These are phyloP conservation scores for Verasper variegatus DNA, from an alignment of 2,113 vertebrate species.

Conservation along the genomic window DNA sequence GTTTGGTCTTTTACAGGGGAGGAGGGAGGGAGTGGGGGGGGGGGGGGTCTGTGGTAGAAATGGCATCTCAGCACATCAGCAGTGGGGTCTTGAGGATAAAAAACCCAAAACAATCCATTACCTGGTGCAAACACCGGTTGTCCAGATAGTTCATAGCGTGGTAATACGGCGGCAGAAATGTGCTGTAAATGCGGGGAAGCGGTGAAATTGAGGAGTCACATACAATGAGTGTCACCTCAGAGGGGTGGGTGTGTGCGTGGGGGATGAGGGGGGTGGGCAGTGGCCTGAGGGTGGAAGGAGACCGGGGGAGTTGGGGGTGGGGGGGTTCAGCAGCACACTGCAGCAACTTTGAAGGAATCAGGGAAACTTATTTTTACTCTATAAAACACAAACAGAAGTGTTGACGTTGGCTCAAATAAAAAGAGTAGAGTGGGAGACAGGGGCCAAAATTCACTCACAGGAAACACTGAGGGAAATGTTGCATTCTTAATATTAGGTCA, in stretches of 20 bases:
- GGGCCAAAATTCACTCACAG: neutral
- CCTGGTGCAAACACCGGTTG: slow-evolving; percentile 73
- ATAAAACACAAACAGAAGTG: neutral
- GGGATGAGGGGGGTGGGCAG: slow-evolving; percentile 31
- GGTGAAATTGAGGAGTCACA: slow-evolving; percentile 85
- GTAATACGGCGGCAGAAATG: slow-evolving; percentile 78
- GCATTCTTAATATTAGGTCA: too few species aligned
- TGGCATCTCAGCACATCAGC: slow-evolving; percentile 66
- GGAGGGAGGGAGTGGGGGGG: slow-evolving; percentile 17
- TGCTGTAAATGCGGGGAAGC: slow-evolving; percentile 83
- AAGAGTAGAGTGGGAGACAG: neutral
- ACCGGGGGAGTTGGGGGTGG: neutral
- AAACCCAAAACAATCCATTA: slow-evolving; percentile 79
- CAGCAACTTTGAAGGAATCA: slow-evolving; percentile 47
- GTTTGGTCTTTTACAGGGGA: slow-evolving; percentile 53
- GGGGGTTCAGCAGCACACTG: slow-evolving; percentile 43
- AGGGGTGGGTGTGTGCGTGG: neutral
- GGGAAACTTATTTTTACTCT: neutral
- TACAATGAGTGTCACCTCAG: slow-evolving; percentile 79
- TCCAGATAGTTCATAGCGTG: slow-evolving; percentile 74
- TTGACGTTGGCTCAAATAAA: too few species aligned
- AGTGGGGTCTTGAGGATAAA: slow-evolving; percentile 43
- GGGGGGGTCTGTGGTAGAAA: slow-evolving; percentile 31
- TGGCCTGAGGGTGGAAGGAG: slow-evolving; percentile 37
- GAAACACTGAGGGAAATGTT: neutral